These are phyloP conservation scores for Stenurella melanura DNA, from an alignment of 2,888 invertebrate species.

Conservation along the genomic window DNA sequence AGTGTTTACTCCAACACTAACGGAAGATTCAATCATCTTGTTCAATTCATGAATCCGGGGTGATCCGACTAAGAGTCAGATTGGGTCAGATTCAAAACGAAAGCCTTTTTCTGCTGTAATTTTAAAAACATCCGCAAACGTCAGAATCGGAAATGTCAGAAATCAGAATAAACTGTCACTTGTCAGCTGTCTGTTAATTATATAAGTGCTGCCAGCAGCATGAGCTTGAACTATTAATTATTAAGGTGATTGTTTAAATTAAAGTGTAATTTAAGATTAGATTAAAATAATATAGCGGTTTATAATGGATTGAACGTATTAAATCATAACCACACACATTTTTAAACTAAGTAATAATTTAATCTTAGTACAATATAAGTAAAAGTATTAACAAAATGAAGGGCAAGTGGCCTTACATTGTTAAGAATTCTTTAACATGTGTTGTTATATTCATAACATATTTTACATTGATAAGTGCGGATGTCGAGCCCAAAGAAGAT, in stretches of 20 bases:
- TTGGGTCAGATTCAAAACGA: too few relatives aligned
- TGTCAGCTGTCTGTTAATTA: conserved; percentile 21
- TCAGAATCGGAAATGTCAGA: neutral
- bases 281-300: conserved; percentile 15
- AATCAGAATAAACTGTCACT: neutral
- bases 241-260: conserved; percentile 35
- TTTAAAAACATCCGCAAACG: too few relatives aligned
- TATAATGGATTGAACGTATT: conserved; percentile 28
- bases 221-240: conserved; percentile 5
- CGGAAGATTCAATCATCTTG: too few relatives aligned
- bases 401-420: conserved; percentile 34
- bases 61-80: too few relatives aligned
- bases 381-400: conserved; percentile 33
- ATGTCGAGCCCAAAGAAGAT: conserved; percentile 55
- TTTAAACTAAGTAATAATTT: neutral
- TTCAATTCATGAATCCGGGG: too few relatives aligned
- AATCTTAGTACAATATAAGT: conserved; percentile 2
- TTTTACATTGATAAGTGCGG: conserved; percentile 42
- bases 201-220: conserved; percentile 23
- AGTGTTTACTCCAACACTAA: too few relatives aligned
- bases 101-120: too few relatives aligned
- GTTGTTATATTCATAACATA: conserved; percentile 31
- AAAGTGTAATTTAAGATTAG: conserved; percentile 19
- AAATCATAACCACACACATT: neutral
- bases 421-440: conserved; percentile 34